A percentile compares a stretch with the other conserved stretches of the same genome.
Evolutionary conservation across 64 coral and sea anemone species (phyloP).

Genomic region (Pocillopora damicornis): DNA sequence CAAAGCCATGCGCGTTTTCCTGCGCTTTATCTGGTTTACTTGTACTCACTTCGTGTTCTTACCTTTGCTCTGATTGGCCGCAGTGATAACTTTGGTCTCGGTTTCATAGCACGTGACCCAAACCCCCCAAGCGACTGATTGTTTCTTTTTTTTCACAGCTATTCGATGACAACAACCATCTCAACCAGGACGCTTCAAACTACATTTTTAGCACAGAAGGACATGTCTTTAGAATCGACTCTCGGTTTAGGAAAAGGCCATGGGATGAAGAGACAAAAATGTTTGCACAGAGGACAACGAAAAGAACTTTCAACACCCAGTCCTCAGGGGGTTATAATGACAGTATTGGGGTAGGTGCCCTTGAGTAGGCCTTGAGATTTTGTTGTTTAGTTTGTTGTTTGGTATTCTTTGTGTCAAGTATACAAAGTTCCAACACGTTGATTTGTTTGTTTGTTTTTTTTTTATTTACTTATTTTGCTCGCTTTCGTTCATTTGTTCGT

Average conservation of each 20-base stretch:
- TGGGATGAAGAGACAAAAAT: slow-evolving; percentile 34
- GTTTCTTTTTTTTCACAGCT: slow-evolving; percentile 42
- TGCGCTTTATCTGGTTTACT: no score
- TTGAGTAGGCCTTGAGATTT: neutral
- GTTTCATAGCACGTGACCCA: neutral
- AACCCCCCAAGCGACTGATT: neutral
- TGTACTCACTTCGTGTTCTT: no score
- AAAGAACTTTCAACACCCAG: slow-evolving; percentile 12
- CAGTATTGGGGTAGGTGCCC: slow-evolving; percentile 47
- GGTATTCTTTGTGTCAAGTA: neutral
- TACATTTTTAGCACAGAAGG: slow-evolving; percentile 98
- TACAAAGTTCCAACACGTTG: neutral
- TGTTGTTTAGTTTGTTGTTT: neutral
- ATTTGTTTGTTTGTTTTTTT: neutral
- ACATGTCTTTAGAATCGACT: slow-evolving; percentile 82
- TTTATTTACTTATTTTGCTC: no score
- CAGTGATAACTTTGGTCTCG: neutral
- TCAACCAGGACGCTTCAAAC: slow-evolving; percentile 92
- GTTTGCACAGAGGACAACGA: neutral
- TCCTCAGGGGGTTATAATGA: slow-evolving; percentile 48
- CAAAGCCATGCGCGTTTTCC: no score
- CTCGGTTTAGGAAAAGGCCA: slow-evolving; percentile 49
- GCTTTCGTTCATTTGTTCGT: no score
- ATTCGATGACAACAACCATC: slow-evolving; percentile 88
- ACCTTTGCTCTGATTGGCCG: no score